phyloP scores from a whole-genome alignment of 2,797 vertebrate species.

The Chelmon rostratus region DNA sequence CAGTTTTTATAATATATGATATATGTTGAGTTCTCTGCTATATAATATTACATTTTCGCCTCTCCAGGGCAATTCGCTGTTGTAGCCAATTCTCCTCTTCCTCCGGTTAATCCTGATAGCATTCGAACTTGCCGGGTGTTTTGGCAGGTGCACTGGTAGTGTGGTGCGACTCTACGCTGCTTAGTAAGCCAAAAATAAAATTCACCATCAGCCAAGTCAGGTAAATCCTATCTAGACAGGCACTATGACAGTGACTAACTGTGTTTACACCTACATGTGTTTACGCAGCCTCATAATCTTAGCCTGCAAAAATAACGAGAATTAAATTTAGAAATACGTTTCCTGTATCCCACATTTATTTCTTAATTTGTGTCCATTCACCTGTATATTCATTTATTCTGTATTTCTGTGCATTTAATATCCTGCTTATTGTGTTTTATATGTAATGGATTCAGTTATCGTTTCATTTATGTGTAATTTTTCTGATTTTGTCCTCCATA shows the following conservation, averaged over 20 bases:
- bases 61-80: not conserved
- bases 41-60: not conserved
- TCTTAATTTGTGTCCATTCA: constrained; percentile 26
- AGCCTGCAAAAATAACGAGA: not conserved
- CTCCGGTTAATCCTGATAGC: constrained; percentile 2
- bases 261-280: constrained; percentile 40
- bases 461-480: constrained; percentile 10
- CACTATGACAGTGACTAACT: constrained; percentile 17
- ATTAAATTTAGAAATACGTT: not conserved
- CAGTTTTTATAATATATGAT: not conserved
- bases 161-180: constrained; percentile 19
- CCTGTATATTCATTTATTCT: constrained; percentile 6
- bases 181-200: constrained; percentile 32
- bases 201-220: constrained; percentile 10
- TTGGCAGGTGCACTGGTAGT: constrained; percentile 7
- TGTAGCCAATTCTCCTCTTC: not conserved
- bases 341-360: constrained; percentile 1
- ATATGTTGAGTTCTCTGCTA: not conserved
- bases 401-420: constrained; percentile 11
- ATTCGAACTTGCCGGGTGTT: not conserved
- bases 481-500: constrained; percentile 53
- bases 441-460: not conserved
- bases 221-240: constrained; percentile 2
- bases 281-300: constrained; percentile 14
- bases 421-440: constrained; percentile 4